Percentiles rank a stretch among this genome's conserved stretches.
phyloP scores from a whole-genome alignment of 2,113 vertebrate species.

The Climacteris rufus region DNA sequence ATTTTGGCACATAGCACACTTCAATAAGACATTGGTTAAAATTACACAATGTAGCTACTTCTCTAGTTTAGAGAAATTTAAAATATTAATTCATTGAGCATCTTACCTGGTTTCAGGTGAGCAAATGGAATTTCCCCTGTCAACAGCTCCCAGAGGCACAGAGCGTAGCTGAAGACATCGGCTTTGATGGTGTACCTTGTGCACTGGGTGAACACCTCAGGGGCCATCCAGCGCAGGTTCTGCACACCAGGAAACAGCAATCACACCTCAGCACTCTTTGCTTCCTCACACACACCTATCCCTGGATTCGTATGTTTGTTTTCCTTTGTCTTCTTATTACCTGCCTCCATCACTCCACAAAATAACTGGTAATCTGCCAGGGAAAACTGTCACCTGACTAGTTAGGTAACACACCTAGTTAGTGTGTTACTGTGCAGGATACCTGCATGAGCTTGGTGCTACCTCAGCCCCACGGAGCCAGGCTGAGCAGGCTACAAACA shows the following conservation, averaged over 20 bases:
- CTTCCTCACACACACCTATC: background rate
- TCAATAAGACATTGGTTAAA: background rate
- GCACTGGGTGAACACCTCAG: constrained; percentile 93
- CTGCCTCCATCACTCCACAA: background rate
- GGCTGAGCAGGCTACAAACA: background rate
- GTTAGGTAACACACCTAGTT: background rate
- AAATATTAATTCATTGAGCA: background rate
- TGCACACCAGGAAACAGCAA: background rate
- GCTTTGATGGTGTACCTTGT: constrained; percentile 93
- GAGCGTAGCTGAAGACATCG: constrained; percentile 91
- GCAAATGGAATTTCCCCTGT: constrained; percentile 93
- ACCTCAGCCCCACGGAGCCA: background rate
- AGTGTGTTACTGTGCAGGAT: fast-evolving
- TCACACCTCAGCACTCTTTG: background rate
- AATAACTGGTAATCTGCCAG: background rate
- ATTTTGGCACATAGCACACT: background rate
- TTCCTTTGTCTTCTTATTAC: background rate
- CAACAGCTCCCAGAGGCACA: constrained; percentile 93
- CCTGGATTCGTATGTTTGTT: background rate
- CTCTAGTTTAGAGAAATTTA: background rate
- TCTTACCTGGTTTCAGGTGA: constrained; percentile 92
- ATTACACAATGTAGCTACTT: background rate
- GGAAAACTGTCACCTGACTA: background rate
- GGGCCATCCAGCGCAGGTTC: constrained; percentile 97
- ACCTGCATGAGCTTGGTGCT: background rate